These are phyloP conservation scores for Heliconius nattereri DNA, from an alignment of 1,140 invertebrate genomes.

Conservation along the genomic window DNA sequence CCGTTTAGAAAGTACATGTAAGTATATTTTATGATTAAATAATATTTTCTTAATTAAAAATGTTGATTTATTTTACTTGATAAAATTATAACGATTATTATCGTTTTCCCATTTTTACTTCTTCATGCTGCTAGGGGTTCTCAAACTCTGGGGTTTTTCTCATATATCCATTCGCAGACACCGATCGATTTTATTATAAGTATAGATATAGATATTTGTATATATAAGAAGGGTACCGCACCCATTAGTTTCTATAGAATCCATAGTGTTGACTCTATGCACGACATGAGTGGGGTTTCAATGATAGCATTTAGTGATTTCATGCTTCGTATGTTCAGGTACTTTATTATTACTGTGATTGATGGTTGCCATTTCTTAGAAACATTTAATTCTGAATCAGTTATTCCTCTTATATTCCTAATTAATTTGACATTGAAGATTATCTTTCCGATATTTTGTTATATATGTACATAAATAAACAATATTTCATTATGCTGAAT, in stretches of 20 bases:
- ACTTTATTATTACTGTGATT: neutral
- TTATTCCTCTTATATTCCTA: neutral
- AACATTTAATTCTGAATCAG: constrained; percentile 4
- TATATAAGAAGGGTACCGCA: neutral
- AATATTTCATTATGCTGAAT: too few relatives aligned
- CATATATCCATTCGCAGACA: too few relatives aligned
- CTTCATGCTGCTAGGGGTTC: too few relatives aligned
- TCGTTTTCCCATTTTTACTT: too few relatives aligned
- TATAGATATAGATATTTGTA: too few relatives aligned
- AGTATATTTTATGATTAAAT: constrained; percentile 65
- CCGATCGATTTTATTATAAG: too few relatives aligned
- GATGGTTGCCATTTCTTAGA: constrained; percentile 15
- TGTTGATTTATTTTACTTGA: neutral
- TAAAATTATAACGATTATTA: too few relatives aligned
- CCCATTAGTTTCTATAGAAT: constrained; percentile 17
- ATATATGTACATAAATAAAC: too few relatives aligned
- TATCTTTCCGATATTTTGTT: neutral
- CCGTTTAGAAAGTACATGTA: constrained; percentile 98
- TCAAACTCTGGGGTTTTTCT: too few relatives aligned
- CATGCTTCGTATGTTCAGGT: constrained; percentile 22
- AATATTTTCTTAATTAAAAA: neutral
- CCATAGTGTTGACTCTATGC: constrained; percentile 5
- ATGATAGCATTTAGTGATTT: constrained; percentile 32
- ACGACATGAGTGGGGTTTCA: constrained; percentile 1
- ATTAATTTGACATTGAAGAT: neutral